phyloP scores from a whole-genome alignment of 2,113 vertebrate genomes.

The Dendrocopos noguchii region DNA sequence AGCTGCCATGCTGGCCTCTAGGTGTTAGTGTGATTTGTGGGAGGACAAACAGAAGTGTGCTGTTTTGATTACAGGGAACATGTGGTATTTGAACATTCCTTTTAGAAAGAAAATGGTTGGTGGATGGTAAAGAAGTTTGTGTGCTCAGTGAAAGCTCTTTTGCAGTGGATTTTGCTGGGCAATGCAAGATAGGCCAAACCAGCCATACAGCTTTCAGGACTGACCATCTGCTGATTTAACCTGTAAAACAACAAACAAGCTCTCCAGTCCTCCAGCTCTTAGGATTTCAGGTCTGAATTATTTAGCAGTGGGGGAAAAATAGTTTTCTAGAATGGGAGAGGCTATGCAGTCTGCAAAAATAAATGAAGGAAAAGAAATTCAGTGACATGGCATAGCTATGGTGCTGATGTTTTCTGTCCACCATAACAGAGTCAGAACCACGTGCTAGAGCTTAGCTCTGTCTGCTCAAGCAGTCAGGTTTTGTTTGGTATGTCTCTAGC shows the following conservation, averaged over 20 bases:
- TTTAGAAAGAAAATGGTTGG: slow-evolving; percentile 1
- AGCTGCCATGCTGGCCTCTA: background rate
- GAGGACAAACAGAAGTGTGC: slow-evolving; percentile 25
- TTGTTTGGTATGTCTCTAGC: background rate
- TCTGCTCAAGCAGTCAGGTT: background rate
- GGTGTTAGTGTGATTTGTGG: slow-evolving; percentile 12
- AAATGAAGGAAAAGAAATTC: background rate
- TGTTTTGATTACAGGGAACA: slow-evolving; percentile 6
- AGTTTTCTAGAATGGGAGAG: background rate
- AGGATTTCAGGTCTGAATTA: background rate
- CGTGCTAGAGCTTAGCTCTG: background rate
- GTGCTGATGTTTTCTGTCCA: background rate
- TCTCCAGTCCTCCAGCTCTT: background rate
- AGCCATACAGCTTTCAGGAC: background rate
- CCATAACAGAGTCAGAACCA: background rate
- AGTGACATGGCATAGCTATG: background rate
- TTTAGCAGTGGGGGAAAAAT: background rate
- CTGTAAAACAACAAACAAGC: background rate
- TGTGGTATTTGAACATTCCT: background rate
- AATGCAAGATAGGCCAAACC: background rate
- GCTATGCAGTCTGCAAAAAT: background rate
- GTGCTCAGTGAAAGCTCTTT: background rate
- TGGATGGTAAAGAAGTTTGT: background rate
- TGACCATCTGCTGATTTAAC: background rate
- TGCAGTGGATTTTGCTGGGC: background rate